Evolutionary conservation across 1,140 invertebrate genomes (phyloP), one percentile per base, ranked within the genome.

Genomic region (Thaumatotibia leucotreta): DNA sequence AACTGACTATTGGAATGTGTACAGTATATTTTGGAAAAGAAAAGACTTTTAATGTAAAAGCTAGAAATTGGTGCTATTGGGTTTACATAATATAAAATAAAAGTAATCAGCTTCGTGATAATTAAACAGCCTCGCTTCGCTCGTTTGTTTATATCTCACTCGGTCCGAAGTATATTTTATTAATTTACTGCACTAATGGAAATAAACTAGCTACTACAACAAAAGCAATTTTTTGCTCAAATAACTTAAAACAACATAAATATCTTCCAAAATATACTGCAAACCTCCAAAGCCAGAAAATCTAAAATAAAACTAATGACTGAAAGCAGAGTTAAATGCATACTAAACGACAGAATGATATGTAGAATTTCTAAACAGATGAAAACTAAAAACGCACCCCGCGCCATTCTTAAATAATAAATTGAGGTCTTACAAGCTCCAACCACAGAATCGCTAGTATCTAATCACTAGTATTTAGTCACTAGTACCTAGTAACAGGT

Each of bases 241-340:
- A n/a, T n/a, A n/a, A n/a, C n/a, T n/a, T n/a, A n/a, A n/a, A n/a
- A n/a, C n/a, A n/a, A n/a, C n/a, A n/a, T n/a, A n/a, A n/a, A n/a
- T n/a, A n/a, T n/a, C n/a, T n/a, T n/a, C n/a, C n/a, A n/a, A n/a
- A n/a, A n/a, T n/a, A n/a, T n/a, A n/a, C n/a, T n/a, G n/a, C n/a
- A 45, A 45, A 20, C 9, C 8, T 20, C 39, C 39, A 45, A 45
- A 45, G 39, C 9, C 39, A 45, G 14, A 45, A 45, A 4, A 45
- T 9, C 39, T 20, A 20, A 45, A 20, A 20, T 2, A 2, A 17
- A 45, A 5, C 8, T 5, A 45, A 45, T 45, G 39, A 45, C 39
- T 39, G 35, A 39, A 35, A 33, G 10, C n/a, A 65, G 63, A 63
- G 50, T 70, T 78, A 80, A 79, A 82, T 82, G 77, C 74, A 75